Evolutionary conservation across 2,797 vertebrate species (phyloP), one percentile per base, ranked within the genome.

Genomic region (Ceyx erithaca): DNA sequence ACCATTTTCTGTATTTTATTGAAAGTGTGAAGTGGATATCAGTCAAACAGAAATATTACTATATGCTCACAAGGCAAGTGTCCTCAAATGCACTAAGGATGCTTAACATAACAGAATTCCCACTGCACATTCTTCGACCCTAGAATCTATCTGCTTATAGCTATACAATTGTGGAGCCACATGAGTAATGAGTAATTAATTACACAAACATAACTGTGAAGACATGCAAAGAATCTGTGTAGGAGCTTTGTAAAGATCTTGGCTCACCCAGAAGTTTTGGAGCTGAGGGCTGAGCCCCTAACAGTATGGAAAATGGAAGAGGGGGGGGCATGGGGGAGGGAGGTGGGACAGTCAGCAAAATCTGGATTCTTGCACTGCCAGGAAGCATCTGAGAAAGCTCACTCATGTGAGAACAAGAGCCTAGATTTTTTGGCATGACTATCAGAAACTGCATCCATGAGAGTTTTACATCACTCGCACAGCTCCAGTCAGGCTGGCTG

Each of bases 1-100:
- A 76, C 40, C 86, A 85, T 93, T 94, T 94, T 92, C 89, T 91
- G 89, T 83, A 85, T 83, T 93, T 92, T 81, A 94, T 21, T 94
- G 63, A 72, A 95, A 87, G 92, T 94, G 91, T 84, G 85, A 96
- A 91, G 89, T 46, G 45, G 82, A 64, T 90, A 95, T 93, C 89
- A 91, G 76, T 96, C 92, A 96, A 91, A 90, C 17, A 84, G 82
- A 94, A 43, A 70, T 89, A 91, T 2, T 83, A 79, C 89, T 95
- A 94, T 92, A 94, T 10, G 33, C 85, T 94, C 78, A 69, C 62
- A 87, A 59, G 49, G 86, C 28, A 72, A 71, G 73, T 9, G 82
- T 94, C 94, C 94, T 95, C 78, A 95, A 63, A 89, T 89, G 92
- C 81, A 83, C 92, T 68, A 55, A 63, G 45, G 63, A 92, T 87